Evolutionary conservation across 2,888 invertebrate genomes (phyloP).

Genomic region (Andrena marginata): DNA sequence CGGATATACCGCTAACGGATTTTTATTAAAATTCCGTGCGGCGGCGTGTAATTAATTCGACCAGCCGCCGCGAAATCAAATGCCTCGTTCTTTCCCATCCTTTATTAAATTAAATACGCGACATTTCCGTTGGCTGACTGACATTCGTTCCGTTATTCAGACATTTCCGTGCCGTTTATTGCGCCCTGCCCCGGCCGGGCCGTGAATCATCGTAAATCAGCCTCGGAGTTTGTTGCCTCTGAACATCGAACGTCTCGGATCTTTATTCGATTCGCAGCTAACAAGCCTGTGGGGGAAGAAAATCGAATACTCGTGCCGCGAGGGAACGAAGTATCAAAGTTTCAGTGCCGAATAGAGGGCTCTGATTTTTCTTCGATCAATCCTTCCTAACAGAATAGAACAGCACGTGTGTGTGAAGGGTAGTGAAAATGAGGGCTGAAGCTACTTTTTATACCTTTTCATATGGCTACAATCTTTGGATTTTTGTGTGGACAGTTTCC

Average conservation of each 20-base stretch:
- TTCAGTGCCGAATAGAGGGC: neutral
- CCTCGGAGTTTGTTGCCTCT: neutral
- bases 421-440: neutral
- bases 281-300: neutral
- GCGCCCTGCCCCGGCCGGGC: neutral
- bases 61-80: neutral
- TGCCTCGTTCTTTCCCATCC: neutral
- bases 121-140: neutral
- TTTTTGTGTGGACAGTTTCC: no score
- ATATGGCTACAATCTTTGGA: neutral
- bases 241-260: neutral
- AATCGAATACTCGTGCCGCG: neutral
- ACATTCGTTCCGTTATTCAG: neutral
- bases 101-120: slow-evolving; percentile 17
- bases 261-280: neutral
- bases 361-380: neutral
- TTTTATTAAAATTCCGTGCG: slow-evolving; percentile 4
- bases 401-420: neutral
- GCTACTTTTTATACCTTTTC: neutral
- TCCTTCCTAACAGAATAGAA: neutral
- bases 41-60: neutral
- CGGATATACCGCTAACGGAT: neutral
- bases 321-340: slow-evolving; percentile 1
- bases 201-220: neutral
- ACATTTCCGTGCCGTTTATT: neutral